Evolutionary conservation across 2,888 invertebrate species (phyloP), one percentile per base, ranked within the genome.

Genomic region (Agonopterix arenella): DNA sequence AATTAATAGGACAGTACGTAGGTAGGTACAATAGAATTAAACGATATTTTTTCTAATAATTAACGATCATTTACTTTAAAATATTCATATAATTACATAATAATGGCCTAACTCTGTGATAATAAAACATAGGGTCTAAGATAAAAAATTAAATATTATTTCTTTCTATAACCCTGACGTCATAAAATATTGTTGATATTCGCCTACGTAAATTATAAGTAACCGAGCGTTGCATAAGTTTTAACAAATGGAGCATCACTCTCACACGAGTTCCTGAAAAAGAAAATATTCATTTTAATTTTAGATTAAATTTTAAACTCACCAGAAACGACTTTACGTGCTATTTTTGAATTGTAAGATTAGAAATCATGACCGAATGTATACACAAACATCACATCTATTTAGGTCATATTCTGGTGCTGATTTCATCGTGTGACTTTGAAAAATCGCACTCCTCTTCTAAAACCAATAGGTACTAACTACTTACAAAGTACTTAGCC

Each of bases 151-250:
- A 82, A 84, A 78, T 69, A 66, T 68, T 70, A 66, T 70, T 74
- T 16, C 57, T 64, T 66, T 67, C 71, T 80, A 78, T 70, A 80
- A 80, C 81, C 80, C 79, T 81, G 78, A 73, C 75, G 68, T 80
- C 67, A 69, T 75, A 76, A 81, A 76, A 77, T 77, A 80, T 81
- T 80, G 66, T 40, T 80, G 79, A 79, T 81, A 79, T 73, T 76
- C 69, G 69, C 70, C 85, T 85, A 86, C 83, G 70, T 69, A 85
- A 90, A 91, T 93, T 95, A 97, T 91, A 97, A 94, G 85, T 97
- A 97, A 85, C 97, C 97, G 84, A 97, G 93, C 68, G 96, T 97
- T 82, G 96, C 95, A 84, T 97, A 97, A 77, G 96, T 97, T 93
- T 97, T 97, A 89, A 96, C 96, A 91, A 96, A 97, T 79, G 96